These are phyloP conservation scores for Elephas maximus DNA, from an alignment of 2,113 vertebrate species.

Conservation along the genomic window DNA sequence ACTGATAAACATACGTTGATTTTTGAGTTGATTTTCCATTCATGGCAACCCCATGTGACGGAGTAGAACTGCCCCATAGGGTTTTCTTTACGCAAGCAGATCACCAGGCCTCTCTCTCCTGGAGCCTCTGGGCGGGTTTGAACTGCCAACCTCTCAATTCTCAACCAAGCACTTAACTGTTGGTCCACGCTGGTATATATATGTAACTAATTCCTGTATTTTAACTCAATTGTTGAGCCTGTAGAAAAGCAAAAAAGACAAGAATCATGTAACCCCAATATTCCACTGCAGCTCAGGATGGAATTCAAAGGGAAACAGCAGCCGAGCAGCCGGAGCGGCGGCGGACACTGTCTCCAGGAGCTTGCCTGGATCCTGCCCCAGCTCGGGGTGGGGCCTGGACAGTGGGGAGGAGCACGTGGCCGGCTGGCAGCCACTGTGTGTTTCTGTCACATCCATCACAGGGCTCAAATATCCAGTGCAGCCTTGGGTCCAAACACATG, in stretches of 20 bases:
- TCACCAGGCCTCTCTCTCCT: too few relatives aligned
- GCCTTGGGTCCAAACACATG: background rate
- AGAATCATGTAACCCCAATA: background rate
- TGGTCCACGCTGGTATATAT: too few relatives aligned
- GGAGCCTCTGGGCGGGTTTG: background rate
- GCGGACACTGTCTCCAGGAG: background rate
- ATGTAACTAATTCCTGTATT: background rate
- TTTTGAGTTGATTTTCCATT: too few relatives aligned
- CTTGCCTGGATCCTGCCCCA: background rate
- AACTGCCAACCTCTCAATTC: background rate
- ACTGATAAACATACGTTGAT: too few relatives aligned
- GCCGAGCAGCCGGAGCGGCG: background rate
- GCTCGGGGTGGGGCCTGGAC: background rate
- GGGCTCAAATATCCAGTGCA: background rate
- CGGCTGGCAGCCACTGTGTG: slow-evolving; percentile 38
- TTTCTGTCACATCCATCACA: slow-evolving; percentile 33
- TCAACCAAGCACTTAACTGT: background rate
- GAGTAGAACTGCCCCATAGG: too few relatives aligned
- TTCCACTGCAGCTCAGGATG: background rate
- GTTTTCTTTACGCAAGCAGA: too few relatives aligned
- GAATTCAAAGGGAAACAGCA: background rate
- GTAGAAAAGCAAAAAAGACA: background rate
- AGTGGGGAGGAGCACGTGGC: background rate
- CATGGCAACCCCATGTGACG: too few relatives aligned
- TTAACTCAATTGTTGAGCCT: background rate